phyloP scores from a whole-genome alignment of 30 jellyfish, hydroid and myxozoan species.

The Euphysa ruthae region DNA sequence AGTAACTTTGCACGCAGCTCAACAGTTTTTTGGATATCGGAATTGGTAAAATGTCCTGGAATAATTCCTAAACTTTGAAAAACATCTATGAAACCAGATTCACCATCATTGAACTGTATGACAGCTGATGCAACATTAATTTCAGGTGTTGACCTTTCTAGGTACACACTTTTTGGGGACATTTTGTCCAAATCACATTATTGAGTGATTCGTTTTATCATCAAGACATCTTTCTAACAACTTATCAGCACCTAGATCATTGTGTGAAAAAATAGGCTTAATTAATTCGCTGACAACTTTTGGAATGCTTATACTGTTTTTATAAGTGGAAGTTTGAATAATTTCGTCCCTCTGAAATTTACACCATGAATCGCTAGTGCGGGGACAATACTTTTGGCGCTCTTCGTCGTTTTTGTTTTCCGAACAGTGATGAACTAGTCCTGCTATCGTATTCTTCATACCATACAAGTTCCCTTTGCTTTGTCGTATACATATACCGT shows the following conservation, averaged over 20 bases:
- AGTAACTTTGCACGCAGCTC: no score
- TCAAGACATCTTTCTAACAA: conserved; percentile 14
- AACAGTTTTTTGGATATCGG: no score
- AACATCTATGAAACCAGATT: no score
- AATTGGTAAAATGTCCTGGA: no score
- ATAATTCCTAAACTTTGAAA: no score
- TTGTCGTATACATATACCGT: conserved; percentile 30
- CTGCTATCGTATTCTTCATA: conserved; percentile 26
- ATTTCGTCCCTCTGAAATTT: no score
- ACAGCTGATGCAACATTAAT: conserved; percentile 29
- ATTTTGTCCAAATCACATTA: conserved; percentile 18
- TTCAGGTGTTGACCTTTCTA: conserved; percentile 12
- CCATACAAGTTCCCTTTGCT: conserved; percentile 21
- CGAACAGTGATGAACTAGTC: no score
- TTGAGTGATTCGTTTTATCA: conserved; percentile 25
- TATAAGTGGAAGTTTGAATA: no score
- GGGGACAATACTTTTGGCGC: conserved; percentile 34
- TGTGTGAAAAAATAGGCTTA: conserved; percentile 23
- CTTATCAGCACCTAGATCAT: no score
- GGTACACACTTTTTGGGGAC: conserved; percentile 21
- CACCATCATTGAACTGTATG: conserved; percentile 27
- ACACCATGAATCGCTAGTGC: no score
- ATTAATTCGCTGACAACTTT: not conserved
- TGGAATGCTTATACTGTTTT: conserved; percentile 22
- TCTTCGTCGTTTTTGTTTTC: conserved; percentile 5